phyloP scores from a whole-genome alignment of 1,140 invertebrate species.

The Papilio machaon region DNA sequence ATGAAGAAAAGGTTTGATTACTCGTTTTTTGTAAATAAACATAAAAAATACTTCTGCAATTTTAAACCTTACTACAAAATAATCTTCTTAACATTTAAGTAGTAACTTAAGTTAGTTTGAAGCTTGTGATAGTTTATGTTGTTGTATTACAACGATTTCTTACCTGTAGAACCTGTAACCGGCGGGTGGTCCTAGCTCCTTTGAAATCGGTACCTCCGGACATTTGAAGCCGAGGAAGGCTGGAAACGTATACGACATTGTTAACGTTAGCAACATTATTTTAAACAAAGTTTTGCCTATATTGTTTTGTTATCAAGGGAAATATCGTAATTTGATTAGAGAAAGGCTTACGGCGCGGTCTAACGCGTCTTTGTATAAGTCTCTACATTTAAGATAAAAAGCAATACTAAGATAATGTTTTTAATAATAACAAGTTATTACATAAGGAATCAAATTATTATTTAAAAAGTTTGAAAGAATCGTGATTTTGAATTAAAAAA shows the following conservation, averaged over 20 bases:
- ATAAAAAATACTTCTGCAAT: too few species aligned
- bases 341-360: too few species aligned
- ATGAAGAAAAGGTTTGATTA: too few species aligned
- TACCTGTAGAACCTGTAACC: constrained; percentile 75
- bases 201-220: constrained; percentile 63
- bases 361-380: too few species aligned
- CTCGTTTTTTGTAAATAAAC: too few species aligned
- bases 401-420: too few species aligned
- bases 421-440: constrained; percentile 34
- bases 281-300: neutral
- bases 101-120: too few species aligned
- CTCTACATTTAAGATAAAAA: too few species aligned
- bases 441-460: neutral
- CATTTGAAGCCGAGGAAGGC: constrained; percentile 77
- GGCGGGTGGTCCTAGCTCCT: constrained; percentile 69
- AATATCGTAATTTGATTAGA: too few species aligned
- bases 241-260: constrained; percentile 48
- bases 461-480: neutral
- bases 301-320: too few species aligned
- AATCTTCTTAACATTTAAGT: too few species aligned
- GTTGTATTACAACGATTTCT: constrained; percentile 2
- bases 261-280: neutral
- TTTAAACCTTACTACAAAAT: too few species aligned
- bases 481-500: neutral
- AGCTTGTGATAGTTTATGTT: neutral